Evolutionary conservation across 2,797 vertebrate species (phyloP).

Genomic region (Crenuchus spilurus): DNA sequence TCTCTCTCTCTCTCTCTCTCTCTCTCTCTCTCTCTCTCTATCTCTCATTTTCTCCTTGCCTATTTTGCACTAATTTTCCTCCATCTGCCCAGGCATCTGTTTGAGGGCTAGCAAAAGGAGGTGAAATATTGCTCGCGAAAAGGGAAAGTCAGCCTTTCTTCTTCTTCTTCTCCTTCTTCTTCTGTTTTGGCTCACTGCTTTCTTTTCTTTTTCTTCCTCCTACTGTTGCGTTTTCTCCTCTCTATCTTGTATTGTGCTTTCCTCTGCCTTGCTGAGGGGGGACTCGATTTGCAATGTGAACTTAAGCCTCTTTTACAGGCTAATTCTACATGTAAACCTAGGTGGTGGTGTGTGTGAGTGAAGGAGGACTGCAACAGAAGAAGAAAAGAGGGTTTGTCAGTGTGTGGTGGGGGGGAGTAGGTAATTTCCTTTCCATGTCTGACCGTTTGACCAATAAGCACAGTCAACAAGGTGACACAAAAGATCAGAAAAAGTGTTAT

Average conservation of each 20-base stretch:
- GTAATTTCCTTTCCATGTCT: slow-evolving; percentile 66
- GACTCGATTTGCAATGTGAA: slow-evolving; percentile 33
- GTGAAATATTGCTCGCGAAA: slow-evolving; percentile 82
- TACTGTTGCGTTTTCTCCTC: slow-evolving; percentile 54
- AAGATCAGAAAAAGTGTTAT: slow-evolving; percentile 67
- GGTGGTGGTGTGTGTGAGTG: slow-evolving; percentile 65
- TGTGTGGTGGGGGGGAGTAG: slow-evolving; percentile 20
- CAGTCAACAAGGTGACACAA: slow-evolving; percentile 59
- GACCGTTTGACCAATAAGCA: slow-evolving; percentile 66
- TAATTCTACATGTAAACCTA: slow-evolving; percentile 63
- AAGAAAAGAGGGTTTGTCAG: slow-evolving; percentile 21
- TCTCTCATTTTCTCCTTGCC: slow-evolving; percentile 98
- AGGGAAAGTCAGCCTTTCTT: slow-evolving; percentile 80
- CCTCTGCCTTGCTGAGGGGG: slow-evolving; percentile 59
- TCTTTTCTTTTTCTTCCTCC: slow-evolving; percentile 72
- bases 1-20: slow-evolving; percentile 30
- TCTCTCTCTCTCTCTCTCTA: slow-evolving; percentile 66
- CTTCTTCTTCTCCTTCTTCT: slow-evolving; percentile 63
- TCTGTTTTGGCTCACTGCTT: neutral
- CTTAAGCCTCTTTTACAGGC: slow-evolving; percentile 78
- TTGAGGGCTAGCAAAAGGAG: slow-evolving; percentile 85
- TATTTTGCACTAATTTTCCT: slow-evolving; percentile 99
- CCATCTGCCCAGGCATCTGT: slow-evolving; percentile 99
- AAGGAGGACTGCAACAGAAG: slow-evolving; percentile 51
- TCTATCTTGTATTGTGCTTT: slow-evolving; percentile 45